phyloP scores from a whole-genome alignment of 2,113 vertebrate genomes.

The Cacatua alba region DNA sequence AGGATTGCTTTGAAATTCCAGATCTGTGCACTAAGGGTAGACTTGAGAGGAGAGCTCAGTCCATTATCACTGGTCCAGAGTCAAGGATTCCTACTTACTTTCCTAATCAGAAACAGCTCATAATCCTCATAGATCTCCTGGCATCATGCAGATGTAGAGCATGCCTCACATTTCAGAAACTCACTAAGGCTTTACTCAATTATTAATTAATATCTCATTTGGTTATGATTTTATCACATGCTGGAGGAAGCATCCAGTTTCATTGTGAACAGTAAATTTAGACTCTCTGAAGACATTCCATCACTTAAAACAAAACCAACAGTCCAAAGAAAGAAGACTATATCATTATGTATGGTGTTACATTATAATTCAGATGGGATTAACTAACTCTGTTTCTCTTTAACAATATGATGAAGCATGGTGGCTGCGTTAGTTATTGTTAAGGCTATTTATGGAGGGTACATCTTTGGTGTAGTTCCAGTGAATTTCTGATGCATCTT shows the following conservation, averaged over 20 bases:
- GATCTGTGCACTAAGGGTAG: not conserved
- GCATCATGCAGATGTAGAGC: not conserved
- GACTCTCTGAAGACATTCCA: not conserved
- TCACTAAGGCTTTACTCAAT: constrained; percentile 14
- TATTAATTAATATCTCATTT: constrained; percentile 55
- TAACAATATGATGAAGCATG: not conserved
- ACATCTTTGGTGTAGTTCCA: not conserved
- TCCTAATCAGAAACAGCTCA: not conserved
- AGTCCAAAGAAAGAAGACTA: not conserved
- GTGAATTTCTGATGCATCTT: not conserved
- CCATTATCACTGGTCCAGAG: not conserved
- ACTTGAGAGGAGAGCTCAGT: not conserved
- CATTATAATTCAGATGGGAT: constrained; percentile 20
- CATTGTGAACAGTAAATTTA: not conserved
- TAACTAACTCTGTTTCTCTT: not conserved
- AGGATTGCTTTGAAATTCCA: not conserved
- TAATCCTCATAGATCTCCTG: not conserved
- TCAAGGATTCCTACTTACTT: not conserved
- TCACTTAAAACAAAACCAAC: not conserved
- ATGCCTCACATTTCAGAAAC: not conserved
- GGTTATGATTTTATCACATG: not conserved
- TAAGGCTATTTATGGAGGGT: not conserved
- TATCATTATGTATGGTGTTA: not conserved
- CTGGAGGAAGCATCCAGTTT: not conserved
- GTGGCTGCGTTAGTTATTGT: not conserved